Percentiles rank a stretch among this genome's conserved stretches.
These are phyloP conservation scores for Rhinella marina DNA, from an alignment of 2,797 vertebrate genomes.

Conservation along the genomic window DNA sequence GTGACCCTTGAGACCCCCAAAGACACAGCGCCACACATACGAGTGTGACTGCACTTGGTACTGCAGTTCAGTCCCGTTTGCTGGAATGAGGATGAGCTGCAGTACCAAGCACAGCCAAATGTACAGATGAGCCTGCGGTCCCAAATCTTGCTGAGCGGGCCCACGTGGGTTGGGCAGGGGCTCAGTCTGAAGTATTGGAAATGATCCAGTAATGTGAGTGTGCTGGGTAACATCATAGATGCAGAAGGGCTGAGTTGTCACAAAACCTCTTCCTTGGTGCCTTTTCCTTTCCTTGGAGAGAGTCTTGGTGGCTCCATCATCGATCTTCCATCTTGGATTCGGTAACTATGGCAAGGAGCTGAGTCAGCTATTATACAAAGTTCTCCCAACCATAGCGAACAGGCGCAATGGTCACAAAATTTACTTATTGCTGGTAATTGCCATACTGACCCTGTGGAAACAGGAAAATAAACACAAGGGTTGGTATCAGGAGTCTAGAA, in stretches of 20 bases:
- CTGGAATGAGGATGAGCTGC: too few species aligned
- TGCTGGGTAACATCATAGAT: conserved; percentile 13
- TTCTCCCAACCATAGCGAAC: conserved; percentile 9
- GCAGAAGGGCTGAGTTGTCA: neutral
- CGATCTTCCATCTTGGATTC: neutral
- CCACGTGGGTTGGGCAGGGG: neutral
- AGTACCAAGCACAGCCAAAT: too few species aligned
- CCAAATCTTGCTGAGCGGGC: neutral
- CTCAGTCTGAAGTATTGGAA: neutral
- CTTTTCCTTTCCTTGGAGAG: neutral
- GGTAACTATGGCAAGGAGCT: neutral
- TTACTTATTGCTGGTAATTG: conserved; percentile 91
- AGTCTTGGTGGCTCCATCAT: neutral
- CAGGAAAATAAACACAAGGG: neutral
- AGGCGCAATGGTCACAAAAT: conserved; percentile 48
- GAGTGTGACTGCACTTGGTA: neutral
- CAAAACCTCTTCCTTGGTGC: neutral
- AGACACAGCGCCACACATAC: neutral
- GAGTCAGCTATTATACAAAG: conserved; percentile 11
- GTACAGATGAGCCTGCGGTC: neutral
- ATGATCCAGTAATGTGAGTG: too few species aligned
- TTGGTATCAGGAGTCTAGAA: neutral
- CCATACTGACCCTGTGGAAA: conserved; percentile 88
- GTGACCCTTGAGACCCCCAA: neutral
- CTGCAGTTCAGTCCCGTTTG: neutral